phyloP scores from a whole-genome alignment of 1,140 invertebrate genomes.

The Lasaia peninsularis region DNA sequence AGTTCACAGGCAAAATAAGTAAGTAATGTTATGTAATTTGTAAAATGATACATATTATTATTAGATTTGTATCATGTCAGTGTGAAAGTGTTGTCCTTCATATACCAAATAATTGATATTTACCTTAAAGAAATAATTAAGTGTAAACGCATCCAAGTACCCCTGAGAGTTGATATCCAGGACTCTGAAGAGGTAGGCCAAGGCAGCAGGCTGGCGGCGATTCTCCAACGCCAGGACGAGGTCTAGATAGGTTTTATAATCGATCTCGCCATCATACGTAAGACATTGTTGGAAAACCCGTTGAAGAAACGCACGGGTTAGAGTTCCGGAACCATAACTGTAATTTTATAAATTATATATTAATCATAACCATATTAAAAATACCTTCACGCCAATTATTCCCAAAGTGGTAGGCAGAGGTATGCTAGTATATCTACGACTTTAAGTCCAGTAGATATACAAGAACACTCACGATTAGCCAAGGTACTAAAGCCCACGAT shows the following conservation, averaged over 20 bases:
- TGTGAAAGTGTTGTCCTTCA: no score
- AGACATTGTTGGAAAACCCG: conserved; percentile 96
- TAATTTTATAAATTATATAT: conserved; percentile 27
- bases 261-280: conserved; percentile 98
- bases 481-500: no score
- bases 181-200: conserved; percentile 95
- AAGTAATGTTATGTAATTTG: no score
- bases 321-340: conserved; percentile 92
- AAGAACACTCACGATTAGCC: no score
- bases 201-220: conserved; percentile 91
- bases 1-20: no score
- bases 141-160: conserved; percentile 92
- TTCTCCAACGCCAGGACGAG: conserved; percentile 96
- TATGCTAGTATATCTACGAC: no score
- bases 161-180: conserved; percentile 93
- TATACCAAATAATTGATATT: conserved; percentile 9
- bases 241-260: conserved; percentile 98
- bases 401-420: no score
- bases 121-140: conserved; percentile 96
- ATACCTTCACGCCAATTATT: no score
- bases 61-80: background rate
- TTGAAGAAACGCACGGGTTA: conserved; percentile 95
- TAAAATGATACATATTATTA: no score
- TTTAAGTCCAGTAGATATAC: no score
- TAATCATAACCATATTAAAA: no score